Conservation (phyloP, 2,888 invertebrate genomes). For the Amphipyra berbera region DNA sequence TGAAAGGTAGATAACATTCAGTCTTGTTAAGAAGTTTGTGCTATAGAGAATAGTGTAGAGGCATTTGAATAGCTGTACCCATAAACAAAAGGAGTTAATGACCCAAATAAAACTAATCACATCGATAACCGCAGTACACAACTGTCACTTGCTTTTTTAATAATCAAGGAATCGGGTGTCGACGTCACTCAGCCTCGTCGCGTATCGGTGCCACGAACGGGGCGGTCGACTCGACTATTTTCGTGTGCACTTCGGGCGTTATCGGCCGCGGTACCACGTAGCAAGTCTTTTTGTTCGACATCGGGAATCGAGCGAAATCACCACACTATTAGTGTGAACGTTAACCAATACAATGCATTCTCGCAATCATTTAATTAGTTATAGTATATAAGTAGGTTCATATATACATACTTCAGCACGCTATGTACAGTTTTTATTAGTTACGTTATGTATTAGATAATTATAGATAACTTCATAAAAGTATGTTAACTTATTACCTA, state of each 20-base stretch:
- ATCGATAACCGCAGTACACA: constrained; percentile 63
- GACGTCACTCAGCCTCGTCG: constrained; percentile 68
- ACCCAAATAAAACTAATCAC: constrained; percentile 54
- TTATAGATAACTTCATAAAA: constrained; percentile 11
- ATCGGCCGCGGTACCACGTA: constrained; percentile 52
- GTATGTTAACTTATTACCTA: constrained; percentile 12
- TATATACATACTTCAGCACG: constrained; percentile 11
- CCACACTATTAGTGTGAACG: constrained; percentile 57
- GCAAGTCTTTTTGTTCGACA: constrained; percentile 56
- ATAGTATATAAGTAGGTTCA: constrained; percentile 25
- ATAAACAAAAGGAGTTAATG: constrained; percentile 53
- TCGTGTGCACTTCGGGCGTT: constrained; percentile 69
- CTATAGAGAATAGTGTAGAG: neutral
- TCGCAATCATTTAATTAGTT: constrained; percentile 50
- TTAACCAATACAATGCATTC: constrained; percentile 59
- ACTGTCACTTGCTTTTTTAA: constrained; percentile 74
- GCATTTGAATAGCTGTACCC: constrained; percentile 1
- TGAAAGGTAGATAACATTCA: neutral
- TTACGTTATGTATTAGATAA: constrained; percentile 42
- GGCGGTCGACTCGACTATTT: constrained; percentile 68
- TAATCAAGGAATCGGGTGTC: constrained; percentile 72
- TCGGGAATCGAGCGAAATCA: constrained; percentile 55
- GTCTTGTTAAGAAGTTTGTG: neutral
- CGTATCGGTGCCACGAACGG: constrained; percentile 74
- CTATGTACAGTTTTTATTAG: constrained; percentile 28